Conservation (phyloP, 2,113 vertebrate genomes). For the Ciconia maguari region DNA sequence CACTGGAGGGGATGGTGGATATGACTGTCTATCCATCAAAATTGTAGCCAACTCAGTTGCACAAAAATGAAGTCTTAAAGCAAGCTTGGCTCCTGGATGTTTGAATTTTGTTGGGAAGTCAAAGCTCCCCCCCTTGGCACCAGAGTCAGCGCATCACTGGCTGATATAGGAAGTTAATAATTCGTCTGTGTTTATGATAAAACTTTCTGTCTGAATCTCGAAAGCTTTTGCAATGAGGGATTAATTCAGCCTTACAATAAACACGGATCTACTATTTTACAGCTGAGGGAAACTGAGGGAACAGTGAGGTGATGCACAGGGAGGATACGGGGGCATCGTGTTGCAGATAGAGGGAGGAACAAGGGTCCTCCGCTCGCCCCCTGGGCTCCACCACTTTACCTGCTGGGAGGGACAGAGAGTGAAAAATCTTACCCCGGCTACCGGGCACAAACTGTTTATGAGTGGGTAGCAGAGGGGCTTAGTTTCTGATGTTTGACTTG, state of each 20-base stretch:
- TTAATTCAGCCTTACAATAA: constrained; percentile 10
- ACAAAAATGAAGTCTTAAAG: neutral
- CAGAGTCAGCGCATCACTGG: neutral
- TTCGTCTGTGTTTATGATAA: neutral
- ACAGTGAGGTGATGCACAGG: neutral
- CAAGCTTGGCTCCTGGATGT: neutral
- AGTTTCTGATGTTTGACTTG: neutral
- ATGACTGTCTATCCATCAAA: neutral
- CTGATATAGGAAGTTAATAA: constrained; percentile 39
- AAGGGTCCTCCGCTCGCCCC: neutral
- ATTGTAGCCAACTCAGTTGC: neutral
- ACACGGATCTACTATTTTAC: constrained; percentile 35
- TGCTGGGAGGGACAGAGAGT: neutral
- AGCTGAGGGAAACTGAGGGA: constrained; percentile 28
- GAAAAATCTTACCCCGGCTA: neutral
- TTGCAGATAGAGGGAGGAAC: neutral
- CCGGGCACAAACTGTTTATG: neutral
- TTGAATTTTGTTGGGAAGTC: constrained; percentile 12
- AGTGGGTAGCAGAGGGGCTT: neutral
- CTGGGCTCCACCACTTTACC: neutral
- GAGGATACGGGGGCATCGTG: too few relatives aligned
- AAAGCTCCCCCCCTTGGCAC: neutral
- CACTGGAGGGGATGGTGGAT: neutral
- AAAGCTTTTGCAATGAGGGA: neutral
- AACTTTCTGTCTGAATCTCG: neutral